Evolutionary conservation across 92 coral and sea anemone species (phyloP).

Genomic region (Zoanthus solanderi): DNA sequence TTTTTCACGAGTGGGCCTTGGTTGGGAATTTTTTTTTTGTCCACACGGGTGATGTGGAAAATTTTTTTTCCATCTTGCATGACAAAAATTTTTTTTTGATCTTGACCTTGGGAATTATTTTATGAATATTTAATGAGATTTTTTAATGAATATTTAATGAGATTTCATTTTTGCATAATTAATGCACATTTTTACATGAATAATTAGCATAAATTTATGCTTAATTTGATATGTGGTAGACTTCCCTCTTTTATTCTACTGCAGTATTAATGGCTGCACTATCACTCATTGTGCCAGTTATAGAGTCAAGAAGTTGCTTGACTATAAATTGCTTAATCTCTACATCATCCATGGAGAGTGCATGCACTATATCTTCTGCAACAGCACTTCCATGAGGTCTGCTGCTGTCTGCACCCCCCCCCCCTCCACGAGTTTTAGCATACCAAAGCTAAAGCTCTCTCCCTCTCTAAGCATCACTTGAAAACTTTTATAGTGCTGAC

Average conservation of each 20-base stretch:
- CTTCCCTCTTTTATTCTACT: background rate
- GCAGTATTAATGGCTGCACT: conserved; percentile 18
- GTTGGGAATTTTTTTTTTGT: too few species aligned
- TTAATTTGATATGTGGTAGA: too few species aligned
- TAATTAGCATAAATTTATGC: too few species aligned
- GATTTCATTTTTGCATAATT: too few species aligned
- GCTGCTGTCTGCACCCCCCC: background rate
- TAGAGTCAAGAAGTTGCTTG: conserved; percentile 14
- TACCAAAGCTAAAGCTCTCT: background rate
- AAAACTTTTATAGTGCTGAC: conserved; percentile 2
- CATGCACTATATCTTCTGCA: conserved; percentile 10
- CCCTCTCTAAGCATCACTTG: conserved; percentile 10
- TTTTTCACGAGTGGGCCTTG: too few species aligned
- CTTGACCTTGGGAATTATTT: too few species aligned
- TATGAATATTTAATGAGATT: too few species aligned
- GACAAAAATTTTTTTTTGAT: too few species aligned
- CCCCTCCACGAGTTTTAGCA: background rate
- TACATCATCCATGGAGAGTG: background rate
- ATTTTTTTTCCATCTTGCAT: too few species aligned
- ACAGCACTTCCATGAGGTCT: background rate
- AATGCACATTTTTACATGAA: too few species aligned
- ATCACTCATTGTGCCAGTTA: conserved; percentile 3
- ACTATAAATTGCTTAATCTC: background rate
- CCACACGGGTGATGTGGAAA: too few species aligned
- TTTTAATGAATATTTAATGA: too few species aligned